Conservation (phyloP, 2,888 invertebrate genomes). For the Megamerina dolium region DNA sequence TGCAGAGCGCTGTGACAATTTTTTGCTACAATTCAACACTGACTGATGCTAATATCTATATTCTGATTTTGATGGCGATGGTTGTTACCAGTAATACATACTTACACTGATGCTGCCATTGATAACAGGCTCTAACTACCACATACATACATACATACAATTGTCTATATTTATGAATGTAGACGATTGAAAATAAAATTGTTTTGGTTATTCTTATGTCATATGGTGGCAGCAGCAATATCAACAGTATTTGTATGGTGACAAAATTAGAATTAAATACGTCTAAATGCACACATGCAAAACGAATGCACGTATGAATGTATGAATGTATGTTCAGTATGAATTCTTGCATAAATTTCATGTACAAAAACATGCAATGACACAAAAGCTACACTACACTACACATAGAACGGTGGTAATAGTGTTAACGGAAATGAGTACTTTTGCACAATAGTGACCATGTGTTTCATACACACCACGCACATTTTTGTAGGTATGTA, state of each 20-base stretch:
- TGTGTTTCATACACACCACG: too few species aligned
- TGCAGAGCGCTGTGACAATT: conserved; percentile 41
- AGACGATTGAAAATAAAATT: background rate
- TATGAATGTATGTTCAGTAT: too few species aligned
- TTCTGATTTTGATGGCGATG: too few species aligned
- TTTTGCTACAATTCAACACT: too few species aligned
- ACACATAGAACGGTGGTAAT: too few species aligned
- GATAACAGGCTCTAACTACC: background rate
- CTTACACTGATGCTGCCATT: too few species aligned
- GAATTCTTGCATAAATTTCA: too few species aligned
- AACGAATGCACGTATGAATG: too few species aligned
- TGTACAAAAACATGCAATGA: background rate
- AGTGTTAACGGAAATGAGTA: background rate
- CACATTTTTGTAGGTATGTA: too few species aligned
- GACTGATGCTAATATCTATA: too few species aligned
- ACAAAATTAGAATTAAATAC: conserved; percentile 38
- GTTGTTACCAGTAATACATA: too few species aligned
- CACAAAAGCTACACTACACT: background rate
- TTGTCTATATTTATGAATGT: background rate
- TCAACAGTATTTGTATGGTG: background rate
- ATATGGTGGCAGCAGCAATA: background rate
- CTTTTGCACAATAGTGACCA: background rate
- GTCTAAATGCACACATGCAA: conserved; percentile 5
- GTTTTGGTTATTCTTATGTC: background rate
- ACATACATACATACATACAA: background rate